phyloP scores from a whole-genome alignment of 2,113 vertebrate species.

The Felis catus region F.catus_Fca126_mat1.0 CM031412.1:161201001-161201500 shows the following conservation, averaged over 20 bases:
- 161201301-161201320: neutral
- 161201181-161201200: neutral
- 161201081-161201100: neutral
- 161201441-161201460: neutral
- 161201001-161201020: neutral
- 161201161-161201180: neutral
- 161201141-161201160: neutral
- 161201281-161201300: neutral
- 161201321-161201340: neutral
- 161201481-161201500: neutral
- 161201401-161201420: neutral
- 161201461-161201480: neutral
- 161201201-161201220: neutral
- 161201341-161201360: neutral
- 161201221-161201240: neutral
- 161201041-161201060: neutral
- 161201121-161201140: neutral
- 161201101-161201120: neutral
- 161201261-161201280: neutral
- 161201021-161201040: neutral
- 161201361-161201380: neutral
- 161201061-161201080: neutral
- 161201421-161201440: neutral
- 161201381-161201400: neutral
- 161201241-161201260: neutral